phyloP scores from a whole-genome alignment of 1,140 invertebrate genomes.

The Diuraphis noxia region DNA sequence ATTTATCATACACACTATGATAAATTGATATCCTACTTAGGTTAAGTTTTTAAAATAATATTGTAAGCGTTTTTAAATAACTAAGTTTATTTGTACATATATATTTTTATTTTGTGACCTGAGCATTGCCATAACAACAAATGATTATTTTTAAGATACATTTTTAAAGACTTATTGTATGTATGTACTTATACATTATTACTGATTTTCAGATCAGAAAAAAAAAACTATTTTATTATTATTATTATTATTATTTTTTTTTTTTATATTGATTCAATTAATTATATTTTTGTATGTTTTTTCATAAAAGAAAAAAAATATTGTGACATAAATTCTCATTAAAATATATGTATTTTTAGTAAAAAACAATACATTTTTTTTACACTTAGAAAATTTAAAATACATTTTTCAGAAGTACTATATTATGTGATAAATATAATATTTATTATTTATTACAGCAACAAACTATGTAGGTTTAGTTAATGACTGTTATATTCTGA shows the following conservation, averaged over 20 bases:
- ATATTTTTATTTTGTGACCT: constrained; percentile 9
- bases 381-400: neutral
- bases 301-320: neutral
- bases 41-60: constrained; percentile 3
- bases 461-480: neutral
- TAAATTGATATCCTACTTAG: constrained; percentile 7
- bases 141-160: neutral
- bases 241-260: neutral
- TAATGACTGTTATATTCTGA: neutral
- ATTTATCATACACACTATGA: neutral
- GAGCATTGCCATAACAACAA: constrained; percentile 21
- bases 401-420: neutral
- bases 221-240: no score
- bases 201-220: neutral
- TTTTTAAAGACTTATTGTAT: constrained; percentile 23
- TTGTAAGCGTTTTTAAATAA: neutral
- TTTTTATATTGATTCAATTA: neutral
- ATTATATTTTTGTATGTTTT: constrained; percentile 19
- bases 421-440: neutral
- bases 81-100: neutral
- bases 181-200: neutral
- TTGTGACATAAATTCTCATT: neutral
- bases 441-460: constrained; percentile 15
- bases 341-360: constrained; percentile 31
- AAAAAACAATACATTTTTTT: neutral